A percentile compares a stretch with the other conserved stretches of the same genome.
phyloP scores from a whole-genome alignment of 1,140 invertebrate species.

The Acromyrmex heyeri region DNA sequence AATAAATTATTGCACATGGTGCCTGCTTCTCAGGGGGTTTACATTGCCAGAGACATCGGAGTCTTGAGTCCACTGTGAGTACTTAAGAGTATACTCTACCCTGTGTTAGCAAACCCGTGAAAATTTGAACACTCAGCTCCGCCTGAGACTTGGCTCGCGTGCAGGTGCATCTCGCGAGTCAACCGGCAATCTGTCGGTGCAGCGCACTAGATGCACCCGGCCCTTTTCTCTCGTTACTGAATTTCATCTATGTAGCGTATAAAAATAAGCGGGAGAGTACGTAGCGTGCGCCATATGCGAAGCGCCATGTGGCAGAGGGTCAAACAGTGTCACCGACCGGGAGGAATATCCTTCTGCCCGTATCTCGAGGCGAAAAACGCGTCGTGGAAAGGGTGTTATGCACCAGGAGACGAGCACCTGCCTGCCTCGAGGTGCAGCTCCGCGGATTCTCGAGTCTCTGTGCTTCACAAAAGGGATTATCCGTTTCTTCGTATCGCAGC shows the following conservation, averaged over 20 bases:
- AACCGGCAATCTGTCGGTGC: constrained; percentile 69
- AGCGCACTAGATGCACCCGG: constrained; percentile 31
- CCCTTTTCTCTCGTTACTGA: constrained; percentile 60
- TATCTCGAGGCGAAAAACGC: constrained; percentile 33
- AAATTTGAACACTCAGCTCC: constrained; percentile 47
- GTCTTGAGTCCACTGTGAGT: constrained; percentile 21
- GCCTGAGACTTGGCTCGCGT: constrained; percentile 2
- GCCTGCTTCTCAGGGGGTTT: constrained; percentile 2
- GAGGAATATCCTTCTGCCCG: constrained; percentile 28
- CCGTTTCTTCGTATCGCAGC: constrained; percentile 50
- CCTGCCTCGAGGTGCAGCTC: constrained; percentile 73
- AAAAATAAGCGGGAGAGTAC: constrained; percentile 63
- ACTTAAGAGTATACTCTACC: constrained; percentile 25
- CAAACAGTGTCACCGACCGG: constrained; percentile 72
- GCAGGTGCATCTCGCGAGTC: constrained; percentile 68
- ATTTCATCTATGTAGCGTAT: constrained; percentile 63
- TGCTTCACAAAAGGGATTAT: constrained; percentile 64
- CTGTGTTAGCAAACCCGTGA: constrained; percentile 34
- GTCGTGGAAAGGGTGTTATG: constrained; percentile 33
- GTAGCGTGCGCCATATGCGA: constrained; percentile 73
- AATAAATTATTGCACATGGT: constrained; percentile 30
- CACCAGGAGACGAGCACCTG: constrained; percentile 66
- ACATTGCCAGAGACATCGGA: constrained; percentile 34
- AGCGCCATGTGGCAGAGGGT: constrained; percentile 75
- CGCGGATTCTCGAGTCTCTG: constrained; percentile 22